phyloP scores from a whole-genome alignment of 2,113 vertebrate species.

The Cathartes aura region DNA sequence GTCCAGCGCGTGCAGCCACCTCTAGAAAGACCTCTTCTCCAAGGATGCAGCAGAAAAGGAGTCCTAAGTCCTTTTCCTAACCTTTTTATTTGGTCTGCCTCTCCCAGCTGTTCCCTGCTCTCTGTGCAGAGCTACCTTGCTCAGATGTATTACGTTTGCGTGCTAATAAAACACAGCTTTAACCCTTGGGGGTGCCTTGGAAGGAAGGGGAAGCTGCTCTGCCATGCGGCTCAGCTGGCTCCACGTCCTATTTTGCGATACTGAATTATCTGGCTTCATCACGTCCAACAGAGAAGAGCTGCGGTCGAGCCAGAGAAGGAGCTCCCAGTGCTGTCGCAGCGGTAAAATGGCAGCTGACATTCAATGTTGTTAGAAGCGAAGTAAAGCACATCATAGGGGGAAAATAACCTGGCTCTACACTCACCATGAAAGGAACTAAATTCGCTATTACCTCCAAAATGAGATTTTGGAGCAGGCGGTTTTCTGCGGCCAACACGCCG shows the following conservation, averaged over 20 bases:
- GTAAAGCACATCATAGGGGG: neutral
- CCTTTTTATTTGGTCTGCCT: neutral
- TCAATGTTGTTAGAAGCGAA: neutral
- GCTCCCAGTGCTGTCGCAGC: fast-evolving
- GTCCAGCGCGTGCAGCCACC: neutral
- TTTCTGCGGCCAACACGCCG: fast-evolving
- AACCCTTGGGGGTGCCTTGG: neutral
- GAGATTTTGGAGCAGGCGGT: neutral
- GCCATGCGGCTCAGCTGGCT: neutral
- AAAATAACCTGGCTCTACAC: neutral
- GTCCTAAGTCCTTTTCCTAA: neutral
- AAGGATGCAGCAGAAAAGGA: neutral
- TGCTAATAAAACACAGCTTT: neutral
- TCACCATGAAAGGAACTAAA: neutral
- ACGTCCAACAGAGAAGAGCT: fast-evolving
- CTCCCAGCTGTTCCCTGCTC: fast-evolving
- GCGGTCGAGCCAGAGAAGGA: neutral
- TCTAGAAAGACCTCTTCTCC: neutral
- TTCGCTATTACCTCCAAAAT: neutral
- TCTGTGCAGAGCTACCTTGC: neutral
- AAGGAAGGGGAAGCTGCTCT: neutral
- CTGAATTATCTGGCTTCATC: neutral
- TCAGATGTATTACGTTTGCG: fast-evolving
- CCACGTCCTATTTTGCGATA: neutral
- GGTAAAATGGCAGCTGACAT: neutral